A percentile compares a stretch with the other conserved stretches of the same genome.
These are phyloP conservation scores for Aurelia aurita DNA, from an alignment of 30 jellyfish, hydroid and myxozoan genomes.

Conservation along the genomic window DNA sequence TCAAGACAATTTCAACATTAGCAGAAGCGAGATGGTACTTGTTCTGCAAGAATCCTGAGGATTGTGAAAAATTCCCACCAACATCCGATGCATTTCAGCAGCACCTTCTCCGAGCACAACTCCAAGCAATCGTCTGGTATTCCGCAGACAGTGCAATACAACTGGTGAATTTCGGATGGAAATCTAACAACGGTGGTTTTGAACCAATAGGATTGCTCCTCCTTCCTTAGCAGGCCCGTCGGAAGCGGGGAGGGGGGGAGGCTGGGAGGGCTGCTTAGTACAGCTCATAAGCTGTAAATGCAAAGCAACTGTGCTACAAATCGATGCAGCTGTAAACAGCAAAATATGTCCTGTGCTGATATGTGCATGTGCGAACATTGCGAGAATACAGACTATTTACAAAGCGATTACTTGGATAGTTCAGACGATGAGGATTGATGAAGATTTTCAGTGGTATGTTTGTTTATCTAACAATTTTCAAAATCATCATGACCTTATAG, in stretches of 20 bases:
- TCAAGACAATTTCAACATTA: too few species aligned
- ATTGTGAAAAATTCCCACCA: background rate
- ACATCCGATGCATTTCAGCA: constrained; percentile 39
- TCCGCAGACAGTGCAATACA: constrained; percentile 39
- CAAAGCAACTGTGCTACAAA: too few species aligned
- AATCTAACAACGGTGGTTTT: constrained; percentile 37
- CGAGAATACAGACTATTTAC: too few species aligned
- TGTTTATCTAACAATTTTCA: constrained; percentile 9
- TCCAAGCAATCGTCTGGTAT: constrained; percentile 36
- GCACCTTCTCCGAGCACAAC: constrained; percentile 49
- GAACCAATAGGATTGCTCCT: background rate
- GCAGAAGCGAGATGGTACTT: background rate
- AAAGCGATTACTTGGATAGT: too few species aligned
- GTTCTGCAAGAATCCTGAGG: background rate
- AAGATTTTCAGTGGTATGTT: too few species aligned
- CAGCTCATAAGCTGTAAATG: too few species aligned
- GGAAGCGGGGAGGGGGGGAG: too few species aligned
- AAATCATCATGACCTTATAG: constrained; percentile 16
- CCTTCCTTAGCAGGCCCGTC: too few species aligned
- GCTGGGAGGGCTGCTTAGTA: background rate
- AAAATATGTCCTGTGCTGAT: too few species aligned
- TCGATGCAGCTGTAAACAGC: too few species aligned
- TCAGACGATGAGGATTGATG: too few species aligned
- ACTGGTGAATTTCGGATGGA: constrained; percentile 34
- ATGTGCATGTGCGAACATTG: too few species aligned